Percentiles rank a stretch among this genome's conserved stretches.
These are phyloP conservation scores for Ectropis grisescens DNA, from an alignment of 1,140 invertebrate species.

Conservation along the genomic window DNA sequence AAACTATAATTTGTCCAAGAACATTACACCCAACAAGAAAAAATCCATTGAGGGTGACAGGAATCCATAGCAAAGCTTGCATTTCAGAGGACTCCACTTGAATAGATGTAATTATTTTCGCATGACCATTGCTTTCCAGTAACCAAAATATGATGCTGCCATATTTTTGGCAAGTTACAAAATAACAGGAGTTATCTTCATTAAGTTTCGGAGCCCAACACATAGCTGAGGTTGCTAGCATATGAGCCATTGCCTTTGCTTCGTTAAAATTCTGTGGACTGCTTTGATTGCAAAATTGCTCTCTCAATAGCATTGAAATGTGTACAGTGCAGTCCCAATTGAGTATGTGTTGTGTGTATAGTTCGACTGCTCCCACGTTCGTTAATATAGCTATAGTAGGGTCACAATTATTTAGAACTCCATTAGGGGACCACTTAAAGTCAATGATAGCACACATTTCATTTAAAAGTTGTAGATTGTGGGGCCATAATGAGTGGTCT, in stretches of 20 bases:
- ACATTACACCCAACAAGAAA: slow-evolving; percentile 26
- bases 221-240: slow-evolving; percentile 23
- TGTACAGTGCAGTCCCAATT: slow-evolving; percentile 25
- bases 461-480: slow-evolving; percentile 25
- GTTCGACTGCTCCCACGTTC: slow-evolving; percentile 40
- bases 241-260: slow-evolving; percentile 23
- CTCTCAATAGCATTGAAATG: slow-evolving; percentile 23
- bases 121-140: slow-evolving; percentile 15
- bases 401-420: background rate
- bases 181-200: slow-evolving; percentile 1
- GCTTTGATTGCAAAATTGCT: slow-evolving; percentile 13
- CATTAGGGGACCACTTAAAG: slow-evolving; percentile 3
- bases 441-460: slow-evolving; percentile 24
- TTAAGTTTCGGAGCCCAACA: slow-evolving; percentile 7
- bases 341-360: slow-evolving; percentile 19
- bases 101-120: slow-evolving; percentile 14
- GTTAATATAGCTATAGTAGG: slow-evolving; percentile 34
- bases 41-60: slow-evolving; percentile 14
- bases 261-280: slow-evolving; percentile 15
- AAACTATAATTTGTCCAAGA: slow-evolving; percentile 24
- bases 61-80: slow-evolving; percentile 28
- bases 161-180: background rate
- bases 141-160: slow-evolving; percentile 8
- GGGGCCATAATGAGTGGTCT: slow-evolving; percentile 41
- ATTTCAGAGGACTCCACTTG: slow-evolving; percentile 20